These are phyloP conservation scores for Dicrurus megarhynchus DNA, from an alignment of 2,113 vertebrate species.

Conservation along the genomic window DNA sequence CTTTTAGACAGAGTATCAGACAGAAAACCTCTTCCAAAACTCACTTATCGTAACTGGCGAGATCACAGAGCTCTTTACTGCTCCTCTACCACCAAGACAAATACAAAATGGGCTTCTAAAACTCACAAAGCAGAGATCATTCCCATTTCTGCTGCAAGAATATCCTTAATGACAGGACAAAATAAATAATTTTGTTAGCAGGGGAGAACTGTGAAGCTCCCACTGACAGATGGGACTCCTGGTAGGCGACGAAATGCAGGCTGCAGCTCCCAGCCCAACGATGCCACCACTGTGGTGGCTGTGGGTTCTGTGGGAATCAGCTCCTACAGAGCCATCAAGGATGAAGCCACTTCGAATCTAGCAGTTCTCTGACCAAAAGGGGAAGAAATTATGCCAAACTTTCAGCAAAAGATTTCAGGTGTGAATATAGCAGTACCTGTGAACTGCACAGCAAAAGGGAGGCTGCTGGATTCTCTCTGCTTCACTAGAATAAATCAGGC, in stretches of 20 bases:
- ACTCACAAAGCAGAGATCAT: slow-evolving; percentile 31
- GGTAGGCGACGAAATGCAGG: neutral
- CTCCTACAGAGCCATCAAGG: neutral
- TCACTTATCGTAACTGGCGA: neutral
- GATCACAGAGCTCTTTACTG: neutral
- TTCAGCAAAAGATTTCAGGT: neutral
- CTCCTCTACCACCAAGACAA: neutral
- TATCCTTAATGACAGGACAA: slow-evolving; percentile 31
- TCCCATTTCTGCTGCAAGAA: slow-evolving; percentile 1
- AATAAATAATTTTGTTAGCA: slow-evolving; percentile 45
- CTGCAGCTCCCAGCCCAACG: neutral
- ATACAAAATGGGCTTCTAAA: slow-evolving; percentile 44
- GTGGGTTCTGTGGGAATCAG: neutral
- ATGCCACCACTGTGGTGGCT: neutral
- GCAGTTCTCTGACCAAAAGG: neutral
- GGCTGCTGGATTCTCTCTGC: neutral
- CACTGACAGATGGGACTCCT: neutral
- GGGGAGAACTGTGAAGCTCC: neutral
- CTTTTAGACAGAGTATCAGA: slow-evolving; percentile 42
- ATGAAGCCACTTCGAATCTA: neutral
- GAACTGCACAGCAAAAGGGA: neutral
- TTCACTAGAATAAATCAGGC: neutral
- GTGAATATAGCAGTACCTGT: neutral
- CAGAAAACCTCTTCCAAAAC: slow-evolving; percentile 27
- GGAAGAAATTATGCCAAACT: neutral